These are phyloP conservation scores for Homarus gammarus DNA, from an alignment of 2,888 invertebrate species.

Conservation along the genomic window DNA sequence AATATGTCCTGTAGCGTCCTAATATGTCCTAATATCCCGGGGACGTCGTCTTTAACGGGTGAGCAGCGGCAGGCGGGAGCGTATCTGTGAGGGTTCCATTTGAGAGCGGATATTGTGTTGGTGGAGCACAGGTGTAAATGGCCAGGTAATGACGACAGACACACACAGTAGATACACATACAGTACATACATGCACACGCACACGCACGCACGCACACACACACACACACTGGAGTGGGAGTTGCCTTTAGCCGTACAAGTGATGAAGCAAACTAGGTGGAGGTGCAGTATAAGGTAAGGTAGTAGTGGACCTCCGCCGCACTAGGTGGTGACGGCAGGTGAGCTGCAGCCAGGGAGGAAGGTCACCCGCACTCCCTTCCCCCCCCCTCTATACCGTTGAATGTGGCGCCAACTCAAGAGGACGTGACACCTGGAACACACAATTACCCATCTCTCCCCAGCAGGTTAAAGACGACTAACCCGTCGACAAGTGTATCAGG, in stretches of 20 bases:
- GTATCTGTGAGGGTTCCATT: background rate
- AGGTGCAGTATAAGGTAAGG: no score
- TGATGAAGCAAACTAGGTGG: no score
- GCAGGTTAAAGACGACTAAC: background rate
- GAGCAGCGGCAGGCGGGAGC: background rate
- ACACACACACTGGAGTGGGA: no score
- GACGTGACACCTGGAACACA: background rate
- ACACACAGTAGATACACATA: no score
- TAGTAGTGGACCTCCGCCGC: no score
- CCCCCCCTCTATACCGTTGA: background rate
- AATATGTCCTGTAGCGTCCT: no score
- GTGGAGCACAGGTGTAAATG: background rate
- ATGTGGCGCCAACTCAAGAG: background rate
- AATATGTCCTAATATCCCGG: background rate
- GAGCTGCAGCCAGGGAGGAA: background rate
- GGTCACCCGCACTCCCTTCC: background rate
- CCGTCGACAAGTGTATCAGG: no score
- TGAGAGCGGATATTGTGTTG: background rate
- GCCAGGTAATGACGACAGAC: background rate
- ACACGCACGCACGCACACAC: no score
- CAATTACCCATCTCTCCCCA: background rate
- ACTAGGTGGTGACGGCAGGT: background rate
- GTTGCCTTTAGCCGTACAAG: no score
- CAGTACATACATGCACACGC: no score
- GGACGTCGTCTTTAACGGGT: background rate